A percentile compares a stretch with the other conserved stretches of the same genome.
Evolutionary conservation across 2,888 invertebrate genomes (phyloP).

Genomic region (Drosophila setosimentum): DNA sequence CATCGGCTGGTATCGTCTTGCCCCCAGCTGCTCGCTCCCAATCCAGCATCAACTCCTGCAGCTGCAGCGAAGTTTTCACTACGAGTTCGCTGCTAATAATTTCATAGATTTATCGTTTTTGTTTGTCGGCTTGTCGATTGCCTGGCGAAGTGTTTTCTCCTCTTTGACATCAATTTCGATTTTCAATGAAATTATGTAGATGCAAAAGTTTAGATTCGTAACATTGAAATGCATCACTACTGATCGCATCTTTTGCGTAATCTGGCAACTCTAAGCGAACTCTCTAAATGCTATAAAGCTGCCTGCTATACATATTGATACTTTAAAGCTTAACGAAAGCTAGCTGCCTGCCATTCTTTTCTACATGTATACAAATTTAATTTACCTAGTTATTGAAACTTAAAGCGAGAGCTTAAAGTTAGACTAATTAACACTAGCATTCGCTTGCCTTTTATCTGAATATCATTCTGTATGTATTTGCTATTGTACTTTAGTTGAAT

Average conservation of each 20-base stretch:
- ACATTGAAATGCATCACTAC: too few relatives aligned
- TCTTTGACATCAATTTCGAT: constrained; percentile 35
- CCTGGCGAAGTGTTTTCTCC: constrained; percentile 25
- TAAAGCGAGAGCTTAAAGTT: background rate
- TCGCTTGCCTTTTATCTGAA: background rate
- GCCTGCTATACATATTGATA: background rate
- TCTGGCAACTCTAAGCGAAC: background rate
- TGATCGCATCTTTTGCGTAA: background rate
- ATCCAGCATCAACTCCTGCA: constrained; percentile 2
- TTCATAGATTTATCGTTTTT: constrained; percentile 71
- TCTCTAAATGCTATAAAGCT: background rate
- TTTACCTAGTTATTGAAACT: background rate
- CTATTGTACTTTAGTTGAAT: background rate
- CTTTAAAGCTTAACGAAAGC: background rate
- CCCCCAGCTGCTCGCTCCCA: background rate
- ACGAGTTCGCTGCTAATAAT: constrained; percentile 67
- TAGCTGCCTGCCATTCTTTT: background rate
- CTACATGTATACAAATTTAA: too few relatives aligned
- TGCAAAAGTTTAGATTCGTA: background rate
- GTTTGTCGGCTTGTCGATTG: constrained; percentile 35
- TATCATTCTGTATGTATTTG: background rate
- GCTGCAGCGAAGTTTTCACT: constrained; percentile 43
- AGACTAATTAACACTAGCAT: background rate
- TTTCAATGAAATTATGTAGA: constrained; percentile 5
- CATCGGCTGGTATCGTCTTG: constrained; percentile 18